Percentiles rank a stretch among this genome's conserved stretches.
Evolutionary conservation across 2,113 vertebrate species (phyloP).

Genomic region (Cinclus cinclus): DNA sequence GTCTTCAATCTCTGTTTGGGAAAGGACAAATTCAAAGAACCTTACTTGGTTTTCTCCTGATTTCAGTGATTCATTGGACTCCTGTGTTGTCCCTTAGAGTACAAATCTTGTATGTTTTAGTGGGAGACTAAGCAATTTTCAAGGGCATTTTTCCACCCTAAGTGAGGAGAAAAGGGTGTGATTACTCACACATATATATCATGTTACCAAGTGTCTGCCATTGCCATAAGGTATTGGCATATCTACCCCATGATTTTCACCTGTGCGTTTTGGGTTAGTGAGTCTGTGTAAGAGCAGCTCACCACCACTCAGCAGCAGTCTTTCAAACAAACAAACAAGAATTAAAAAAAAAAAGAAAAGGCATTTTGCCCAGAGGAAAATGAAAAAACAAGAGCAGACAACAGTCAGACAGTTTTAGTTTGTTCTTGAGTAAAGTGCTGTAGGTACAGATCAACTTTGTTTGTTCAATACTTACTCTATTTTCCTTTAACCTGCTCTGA

Average conservation of each 20-base stretch:
- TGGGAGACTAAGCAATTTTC: constrained; percentile 31
- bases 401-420: neutral
- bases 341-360: neutral
- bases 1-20: neutral
- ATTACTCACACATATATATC: constrained; percentile 39
- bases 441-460: constrained; percentile 33
- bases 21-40: constrained; percentile 20
- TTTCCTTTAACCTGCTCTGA: constrained; percentile 39
- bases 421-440: constrained; percentile 5
- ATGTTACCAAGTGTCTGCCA: constrained; percentile 22
- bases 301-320: neutral
- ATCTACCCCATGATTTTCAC: constrained; percentile 21
- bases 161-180: neutral
- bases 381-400: neutral
- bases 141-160: constrained; percentile 28
- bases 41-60: neutral
- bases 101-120: constrained; percentile 33
- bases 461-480: constrained; percentile 49
- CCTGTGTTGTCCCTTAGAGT: constrained; percentile 21
- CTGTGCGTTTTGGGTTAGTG: neutral
- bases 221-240: constrained; percentile 1
- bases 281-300: neutral
- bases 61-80: constrained; percentile 51
- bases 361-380: neutral
- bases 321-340: neutral